Evolutionary conservation across 1,140 invertebrate species (phyloP).

Genomic region (Aethina tumida): DNA sequence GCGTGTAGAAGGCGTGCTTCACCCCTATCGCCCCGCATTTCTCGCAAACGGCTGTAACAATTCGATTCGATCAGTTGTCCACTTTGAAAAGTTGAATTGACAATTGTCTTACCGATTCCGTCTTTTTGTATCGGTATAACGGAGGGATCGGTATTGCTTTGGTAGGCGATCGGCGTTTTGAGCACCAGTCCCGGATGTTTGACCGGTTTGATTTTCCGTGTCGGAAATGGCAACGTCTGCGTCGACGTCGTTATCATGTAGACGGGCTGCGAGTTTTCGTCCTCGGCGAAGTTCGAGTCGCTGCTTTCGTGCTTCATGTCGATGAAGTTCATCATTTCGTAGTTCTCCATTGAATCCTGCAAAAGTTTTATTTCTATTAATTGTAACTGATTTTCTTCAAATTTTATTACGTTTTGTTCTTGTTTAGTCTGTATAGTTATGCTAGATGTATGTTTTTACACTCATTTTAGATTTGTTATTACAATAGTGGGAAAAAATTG

Average conservation of each 20-base stretch:
- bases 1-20: conserved; percentile 82
- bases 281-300: conserved; percentile 33
- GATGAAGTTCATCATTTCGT: conserved; percentile 32
- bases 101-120: conserved; percentile 61
- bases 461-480: too few relatives aligned
- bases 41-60: conserved; percentile 68
- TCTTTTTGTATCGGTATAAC: conserved; percentile 72
- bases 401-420: too few relatives aligned
- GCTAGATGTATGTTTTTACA: too few relatives aligned
- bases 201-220: conserved; percentile 62
- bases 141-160: conserved; percentile 65
- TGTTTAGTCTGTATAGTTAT: too few relatives aligned
- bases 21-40: conserved; percentile 83
- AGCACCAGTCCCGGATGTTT: conserved; percentile 64
- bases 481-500: too few relatives aligned
- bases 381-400: too few relatives aligned
- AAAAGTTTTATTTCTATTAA: too few relatives aligned
- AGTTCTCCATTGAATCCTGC: conserved; percentile 30
- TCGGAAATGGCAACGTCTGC: conserved; percentile 43
- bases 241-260: conserved; percentile 45
- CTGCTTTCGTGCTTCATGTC: conserved; percentile 35
- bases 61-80: conserved; percentile 9
- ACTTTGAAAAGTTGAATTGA: not conserved
- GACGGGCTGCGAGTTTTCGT: conserved; percentile 35
- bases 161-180: conserved; percentile 71